phyloP scores from a whole-genome alignment of 2,113 vertebrate genomes.

The Pelusios castaneus region DNA sequence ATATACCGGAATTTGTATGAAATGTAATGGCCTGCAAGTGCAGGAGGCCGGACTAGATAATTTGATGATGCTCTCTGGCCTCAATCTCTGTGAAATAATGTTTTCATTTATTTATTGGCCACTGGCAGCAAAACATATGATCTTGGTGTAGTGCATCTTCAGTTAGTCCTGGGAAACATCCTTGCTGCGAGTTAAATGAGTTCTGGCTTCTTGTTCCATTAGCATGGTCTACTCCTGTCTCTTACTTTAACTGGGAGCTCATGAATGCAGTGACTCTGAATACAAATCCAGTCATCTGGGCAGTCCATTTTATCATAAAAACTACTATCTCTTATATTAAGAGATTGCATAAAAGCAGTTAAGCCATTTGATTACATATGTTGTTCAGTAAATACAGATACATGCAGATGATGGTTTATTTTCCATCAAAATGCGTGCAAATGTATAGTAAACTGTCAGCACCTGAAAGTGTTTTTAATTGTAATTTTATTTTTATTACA shows the following conservation, averaged over 20 bases:
- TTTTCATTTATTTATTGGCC: background rate
- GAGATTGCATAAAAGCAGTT: background rate
- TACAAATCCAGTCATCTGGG: background rate
- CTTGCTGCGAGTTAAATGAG: background rate
- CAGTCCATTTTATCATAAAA: background rate
- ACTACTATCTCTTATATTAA: background rate
- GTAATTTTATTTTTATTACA: background rate
- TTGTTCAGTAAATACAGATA: background rate
- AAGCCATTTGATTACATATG: background rate
- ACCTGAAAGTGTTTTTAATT: background rate
- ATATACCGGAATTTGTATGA: background rate
- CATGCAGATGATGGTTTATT: background rate
- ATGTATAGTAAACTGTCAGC: background rate
- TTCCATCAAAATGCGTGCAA: background rate
- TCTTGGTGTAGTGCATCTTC: background rate
- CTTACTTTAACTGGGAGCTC: background rate
- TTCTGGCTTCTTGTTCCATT: background rate
- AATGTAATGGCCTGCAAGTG: background rate
- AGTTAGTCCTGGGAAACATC: conserved; percentile 3
- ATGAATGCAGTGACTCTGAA: background rate
- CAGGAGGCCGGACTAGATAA: background rate
- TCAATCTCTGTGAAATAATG: background rate
- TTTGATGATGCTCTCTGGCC: background rate
- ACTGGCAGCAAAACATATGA: background rate
- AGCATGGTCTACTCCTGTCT: background rate